Evolutionary conservation across 2,113 vertebrate species (phyloP), one percentile per base, ranked within the genome.

Genomic region (Gymnorhina tibicen): DNA sequence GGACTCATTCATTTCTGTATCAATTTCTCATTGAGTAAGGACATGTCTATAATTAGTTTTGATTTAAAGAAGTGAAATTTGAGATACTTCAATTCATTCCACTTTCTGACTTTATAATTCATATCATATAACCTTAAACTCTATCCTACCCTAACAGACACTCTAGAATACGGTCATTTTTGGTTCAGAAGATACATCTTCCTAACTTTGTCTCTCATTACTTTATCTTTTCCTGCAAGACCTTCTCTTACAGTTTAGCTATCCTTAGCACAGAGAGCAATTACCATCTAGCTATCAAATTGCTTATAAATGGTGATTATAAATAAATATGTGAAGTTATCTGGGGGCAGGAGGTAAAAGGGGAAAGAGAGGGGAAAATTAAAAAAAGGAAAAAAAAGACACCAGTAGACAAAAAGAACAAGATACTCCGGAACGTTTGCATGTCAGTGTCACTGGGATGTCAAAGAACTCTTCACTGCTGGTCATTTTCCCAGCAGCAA

Each of bases 31-130:
- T 23, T 73, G 35, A 75, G 16, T 56, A 62, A 80, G 35, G 12
- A 47, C 12, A 55, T 24, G 35, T 47, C 27, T 62, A 15, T 16
- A 73, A 86, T 26, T 8, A 84, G 17, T 73, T 90, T 79, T 67
- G 13, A 80, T 77, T 80, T 50, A 62, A 91, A 72, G 10, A 90
- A 23, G 3, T 86, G 46, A 90, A 83, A 93, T 80, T 72, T 60
- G 66, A 96, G 66, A 76, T 12, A 60, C 49, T 88, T 60, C 27
- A 93, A 62, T 49, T 66, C 12, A 41, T 85, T 85, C 41, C 50
- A 90, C 16, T 16, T 16, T 66, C 16, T 44, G 24, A 60, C 69
- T 26, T 17, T 72, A 60, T 37, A 92, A 70, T 42, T 79, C 26
- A 10, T 88, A 75, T 32, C 15, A 56, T n/a, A 49, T 62, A 93